These are phyloP conservation scores for Cosmia trapezina DNA, from an alignment of 2,888 invertebrate genomes.

Conservation along the genomic window DNA sequence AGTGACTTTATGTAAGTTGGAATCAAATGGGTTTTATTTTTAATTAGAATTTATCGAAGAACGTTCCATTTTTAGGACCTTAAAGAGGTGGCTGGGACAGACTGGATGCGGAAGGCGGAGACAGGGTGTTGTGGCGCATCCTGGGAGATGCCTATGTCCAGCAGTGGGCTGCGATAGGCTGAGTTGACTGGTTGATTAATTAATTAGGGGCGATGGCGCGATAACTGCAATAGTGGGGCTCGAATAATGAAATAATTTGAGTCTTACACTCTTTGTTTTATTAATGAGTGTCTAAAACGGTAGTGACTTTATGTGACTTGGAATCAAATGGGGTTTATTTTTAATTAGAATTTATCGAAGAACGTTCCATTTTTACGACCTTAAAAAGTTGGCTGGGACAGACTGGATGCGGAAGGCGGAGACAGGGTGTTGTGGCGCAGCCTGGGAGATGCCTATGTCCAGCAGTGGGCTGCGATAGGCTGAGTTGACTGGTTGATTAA, in stretches of 20 bases:
- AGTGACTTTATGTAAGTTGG: conserved; percentile 25
- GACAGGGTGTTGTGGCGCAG: background rate
- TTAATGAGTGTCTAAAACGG: conserved; percentile 66
- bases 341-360: background rate
- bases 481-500: too few species aligned
- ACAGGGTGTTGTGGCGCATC: background rate
- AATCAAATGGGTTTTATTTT: conserved; percentile 1
- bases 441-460: background rate
- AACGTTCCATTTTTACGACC: background rate
- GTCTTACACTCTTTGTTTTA: conserved; percentile 73
- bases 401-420: background rate
- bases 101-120: background rate
- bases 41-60: background rate
- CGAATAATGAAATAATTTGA: conserved; percentile 81
- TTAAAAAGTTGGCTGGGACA: background rate
- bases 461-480: too few species aligned
- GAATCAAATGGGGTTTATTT: background rate
- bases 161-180: too few species aligned
- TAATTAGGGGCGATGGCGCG: conserved; percentile 74
- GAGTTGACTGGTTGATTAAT: too few species aligned
- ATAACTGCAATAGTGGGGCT: conserved; percentile 75
- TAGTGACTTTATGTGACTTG: conserved; percentile 28
- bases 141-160: background rate
- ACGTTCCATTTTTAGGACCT: background rate
- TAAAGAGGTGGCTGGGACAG: too few species aligned